Base-by-base conservation (phyloP, 2,888 invertebrate species). In the Agelastica alni region DNA sequence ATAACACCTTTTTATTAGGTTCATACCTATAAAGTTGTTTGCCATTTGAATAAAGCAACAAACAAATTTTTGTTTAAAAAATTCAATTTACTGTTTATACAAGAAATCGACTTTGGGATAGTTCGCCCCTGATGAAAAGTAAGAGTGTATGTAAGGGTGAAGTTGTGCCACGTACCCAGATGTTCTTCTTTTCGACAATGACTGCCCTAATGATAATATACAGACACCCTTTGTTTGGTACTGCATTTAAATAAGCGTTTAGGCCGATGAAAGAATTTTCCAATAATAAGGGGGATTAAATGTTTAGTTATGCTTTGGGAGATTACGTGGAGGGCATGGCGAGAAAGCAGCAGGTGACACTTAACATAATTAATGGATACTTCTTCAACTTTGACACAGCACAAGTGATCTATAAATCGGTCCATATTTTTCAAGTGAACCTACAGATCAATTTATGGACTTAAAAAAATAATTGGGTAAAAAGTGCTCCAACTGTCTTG, bases 191-290 rank as follows among this genome's bases (percentile, higher is more conserved):
- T 56, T 49, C 57, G 53, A 57, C 55, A 53, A 55, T 51, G 58
- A 56, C 57, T 53, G 53, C 42, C 59, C 61, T 59, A 58, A 58
- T 53, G 49, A 52, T 45, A 57, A 51, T 56, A 56, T 45, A 56
- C 51, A 47, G 34, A 36, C 41, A 46, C 51, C 51, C 51, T 57
- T 57, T 49, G 49, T 49, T 49, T 32, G 30, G 51, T 30, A 39
- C 34, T 46, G 51, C 46, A 44, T 20, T 10, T 45, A 36, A 55
- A 56, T 56, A 47, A 56, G 43, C 56, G 42, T 47, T 51, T 51
- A 51, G 47, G 18, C 37, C 14, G 36, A 51, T 51, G 28, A 51
- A 46, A 56, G 51, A 56, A 51, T 47, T 51, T 47, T 36, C 34
- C 28, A 46, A 46, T 45, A 31, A 34, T 14, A 49, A 32, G 37